A percentile compares a stretch with the other conserved stretches of the same genome.
phyloP scores from a whole-genome alignment of 2,113 vertebrate species.

The Anser brachyrhynchus region DNA sequence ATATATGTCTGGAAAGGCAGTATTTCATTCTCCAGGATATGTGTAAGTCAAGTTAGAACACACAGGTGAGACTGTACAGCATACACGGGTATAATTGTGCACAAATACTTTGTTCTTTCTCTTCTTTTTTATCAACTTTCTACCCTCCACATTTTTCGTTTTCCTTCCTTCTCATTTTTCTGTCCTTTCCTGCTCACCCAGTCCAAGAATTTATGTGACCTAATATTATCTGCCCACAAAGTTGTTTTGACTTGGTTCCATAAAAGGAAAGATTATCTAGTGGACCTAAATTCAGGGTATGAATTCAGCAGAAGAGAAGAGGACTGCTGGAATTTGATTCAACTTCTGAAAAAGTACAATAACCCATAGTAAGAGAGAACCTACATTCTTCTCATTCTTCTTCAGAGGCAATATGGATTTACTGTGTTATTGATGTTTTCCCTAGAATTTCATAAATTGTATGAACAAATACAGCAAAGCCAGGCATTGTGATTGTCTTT shows the following conservation, averaged over 20 bases:
- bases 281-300: neutral
- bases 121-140: neutral
- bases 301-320: neutral
- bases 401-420: neutral
- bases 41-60: neutral
- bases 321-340: neutral
- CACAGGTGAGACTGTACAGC: neutral
- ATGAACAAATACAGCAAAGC: too few relatives aligned
- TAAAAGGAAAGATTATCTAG: neutral
- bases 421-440: too few relatives aligned
- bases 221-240: neutral
- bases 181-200: neutral
- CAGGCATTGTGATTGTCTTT: too few relatives aligned
- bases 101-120: neutral
- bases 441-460: too few relatives aligned
- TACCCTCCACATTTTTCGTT: neutral
- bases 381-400: neutral
- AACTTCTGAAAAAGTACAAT: neutral
- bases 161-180: neutral
- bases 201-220: neutral
- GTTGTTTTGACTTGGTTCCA: neutral
- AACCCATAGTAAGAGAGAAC: neutral
- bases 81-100: neutral
- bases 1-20: neutral
- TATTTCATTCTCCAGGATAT: neutral